These are phyloP conservation scores for Aviceda subcristata DNA, from an alignment of 2,113 vertebrate species.

Conservation along the genomic window DNA sequence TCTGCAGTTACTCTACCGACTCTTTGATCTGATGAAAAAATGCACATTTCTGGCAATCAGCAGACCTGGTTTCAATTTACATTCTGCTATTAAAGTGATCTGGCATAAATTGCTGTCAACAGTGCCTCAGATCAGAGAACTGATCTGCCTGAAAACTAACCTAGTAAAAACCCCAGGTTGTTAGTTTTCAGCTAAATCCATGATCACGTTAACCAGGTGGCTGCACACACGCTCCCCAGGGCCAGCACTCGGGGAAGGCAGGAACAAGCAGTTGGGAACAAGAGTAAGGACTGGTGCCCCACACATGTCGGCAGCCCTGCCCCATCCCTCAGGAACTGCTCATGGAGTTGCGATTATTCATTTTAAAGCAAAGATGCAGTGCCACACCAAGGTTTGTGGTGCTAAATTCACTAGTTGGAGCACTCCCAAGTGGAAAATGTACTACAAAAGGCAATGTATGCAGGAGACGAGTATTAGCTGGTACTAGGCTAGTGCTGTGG, in stretches of 20 bases:
- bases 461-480: neutral
- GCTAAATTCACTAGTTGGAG: neutral
- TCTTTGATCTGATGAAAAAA: conserved; percentile 3
- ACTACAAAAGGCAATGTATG: neutral
- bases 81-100: neutral
- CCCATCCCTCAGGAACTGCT: neutral
- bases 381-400: neutral
- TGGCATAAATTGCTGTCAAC: neutral
- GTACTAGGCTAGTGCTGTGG: neutral
- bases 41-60: conserved; percentile 1
- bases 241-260: neutral
- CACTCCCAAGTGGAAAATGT: neutral
- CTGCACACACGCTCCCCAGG: neutral
- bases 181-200: neutral
- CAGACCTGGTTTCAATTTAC: conserved; percentile 17
- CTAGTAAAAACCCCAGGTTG: neutral
- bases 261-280: neutral
- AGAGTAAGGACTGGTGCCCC: neutral
- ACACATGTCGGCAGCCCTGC: neutral
- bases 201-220: neutral
- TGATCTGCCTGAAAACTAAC: neutral
- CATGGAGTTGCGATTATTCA: neutral
- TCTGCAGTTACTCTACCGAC: neutral
- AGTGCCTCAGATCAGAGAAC: neutral
- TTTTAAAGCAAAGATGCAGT: neutral